A percentile compares a stretch with the other conserved stretches of the same genome.
These are phyloP conservation scores for Mustela erminea DNA, from an alignment of 2,797 vertebrate species.

Conservation along the genomic window DNA sequence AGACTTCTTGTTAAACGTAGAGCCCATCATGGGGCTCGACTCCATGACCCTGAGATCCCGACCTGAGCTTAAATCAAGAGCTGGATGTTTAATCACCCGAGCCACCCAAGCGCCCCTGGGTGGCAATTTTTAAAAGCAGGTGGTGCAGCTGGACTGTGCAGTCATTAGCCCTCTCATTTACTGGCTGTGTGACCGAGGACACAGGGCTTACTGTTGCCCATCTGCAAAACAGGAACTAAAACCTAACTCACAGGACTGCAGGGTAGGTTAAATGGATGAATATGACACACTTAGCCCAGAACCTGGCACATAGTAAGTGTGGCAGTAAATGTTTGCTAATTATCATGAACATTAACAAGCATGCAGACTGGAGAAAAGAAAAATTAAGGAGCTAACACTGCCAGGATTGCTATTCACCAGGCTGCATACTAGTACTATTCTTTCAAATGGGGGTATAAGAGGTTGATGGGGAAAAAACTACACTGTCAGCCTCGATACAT, in stretches of 20 bases:
- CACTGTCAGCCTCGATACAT: not conserved
- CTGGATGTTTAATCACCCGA: not conserved
- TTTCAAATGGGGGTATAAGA: not conserved
- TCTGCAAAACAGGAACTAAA: not conserved
- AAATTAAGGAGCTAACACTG: not conserved
- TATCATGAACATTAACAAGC: not conserved
- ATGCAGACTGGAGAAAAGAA: not conserved
- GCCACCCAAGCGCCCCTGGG: not conserved
- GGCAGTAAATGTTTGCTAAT: constrained; percentile 34
- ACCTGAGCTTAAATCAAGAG: not conserved
- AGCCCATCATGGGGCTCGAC: not conserved
- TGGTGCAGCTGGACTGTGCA: too few relatives aligned
- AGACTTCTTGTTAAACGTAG: not conserved
- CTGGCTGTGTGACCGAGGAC: not conserved
- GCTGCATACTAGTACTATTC: not conserved
- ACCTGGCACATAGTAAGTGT: not conserved
- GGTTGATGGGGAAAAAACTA: not conserved
- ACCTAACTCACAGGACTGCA: not conserved
- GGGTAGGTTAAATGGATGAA: not conserved
- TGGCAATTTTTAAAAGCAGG: not conserved
- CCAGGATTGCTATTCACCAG: not conserved
- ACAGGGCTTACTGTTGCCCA: not conserved
- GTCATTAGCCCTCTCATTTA: not conserved
- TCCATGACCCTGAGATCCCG: not conserved
- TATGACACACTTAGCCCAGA: constrained; percentile 5